Evolutionary conservation across 1,140 invertebrate species (phyloP).

Genomic region (Pseudomyrmex gracilis): DNA sequence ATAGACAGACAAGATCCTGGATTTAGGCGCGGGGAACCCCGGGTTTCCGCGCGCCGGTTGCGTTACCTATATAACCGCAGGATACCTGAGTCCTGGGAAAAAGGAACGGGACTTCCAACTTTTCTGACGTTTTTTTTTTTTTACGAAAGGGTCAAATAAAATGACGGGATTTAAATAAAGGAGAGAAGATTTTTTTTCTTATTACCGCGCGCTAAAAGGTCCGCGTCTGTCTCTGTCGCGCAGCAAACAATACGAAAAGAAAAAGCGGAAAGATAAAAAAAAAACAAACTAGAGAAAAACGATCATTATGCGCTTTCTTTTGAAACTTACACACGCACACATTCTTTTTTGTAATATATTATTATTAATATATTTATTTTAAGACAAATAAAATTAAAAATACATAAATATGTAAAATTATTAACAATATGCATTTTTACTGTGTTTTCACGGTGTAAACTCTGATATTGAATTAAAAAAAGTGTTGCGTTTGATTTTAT

Average conservation of each 20-base stretch:
- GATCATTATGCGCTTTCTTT: neutral
- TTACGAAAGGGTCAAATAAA: constrained; percentile 59
- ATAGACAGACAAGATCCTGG: constrained; percentile 82
- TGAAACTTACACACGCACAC: neutral
- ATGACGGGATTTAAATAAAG: constrained; percentile 53
- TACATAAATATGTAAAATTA: neutral
- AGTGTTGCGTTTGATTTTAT: neutral
- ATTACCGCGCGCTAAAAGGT: constrained; percentile 24
- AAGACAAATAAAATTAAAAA: neutral
- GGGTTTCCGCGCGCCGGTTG: constrained; percentile 52
- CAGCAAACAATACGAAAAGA: neutral
- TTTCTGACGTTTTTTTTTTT: constrained; percentile 63
- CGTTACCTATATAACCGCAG: constrained; percentile 56
- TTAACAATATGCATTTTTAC: neutral
- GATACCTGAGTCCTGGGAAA: constrained; percentile 82
- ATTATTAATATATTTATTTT: neutral
- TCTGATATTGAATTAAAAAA: too few species aligned
- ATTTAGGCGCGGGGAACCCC: constrained; percentile 75
- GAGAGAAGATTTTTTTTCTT: constrained; percentile 27
- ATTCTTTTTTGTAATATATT: neutral
- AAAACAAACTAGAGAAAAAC: neutral
- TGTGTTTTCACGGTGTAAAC: neutral
- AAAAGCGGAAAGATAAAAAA: neutral
- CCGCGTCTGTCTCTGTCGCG: constrained; percentile 29
- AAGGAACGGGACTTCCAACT: constrained; percentile 69